Evolutionary conservation across 2,888 invertebrate genomes (phyloP).

Genomic region (Zeuzera pyrina): DNA sequence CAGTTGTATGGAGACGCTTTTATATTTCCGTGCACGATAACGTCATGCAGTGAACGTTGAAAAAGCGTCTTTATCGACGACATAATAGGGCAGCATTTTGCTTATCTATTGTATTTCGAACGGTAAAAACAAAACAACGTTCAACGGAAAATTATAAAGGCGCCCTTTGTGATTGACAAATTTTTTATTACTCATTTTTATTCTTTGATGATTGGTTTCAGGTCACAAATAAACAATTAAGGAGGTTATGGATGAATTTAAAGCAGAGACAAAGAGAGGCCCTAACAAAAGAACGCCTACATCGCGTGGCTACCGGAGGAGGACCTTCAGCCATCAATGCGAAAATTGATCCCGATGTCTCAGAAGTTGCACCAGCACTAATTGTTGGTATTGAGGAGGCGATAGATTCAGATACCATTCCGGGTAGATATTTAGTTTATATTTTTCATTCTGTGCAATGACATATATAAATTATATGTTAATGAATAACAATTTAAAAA

Average conservation of each 20-base stretch:
- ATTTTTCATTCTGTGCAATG: neutral
- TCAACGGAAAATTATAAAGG: too few relatives aligned
- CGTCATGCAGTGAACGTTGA: too few relatives aligned
- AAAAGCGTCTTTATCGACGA: too few relatives aligned
- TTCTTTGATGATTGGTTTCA: too few relatives aligned
- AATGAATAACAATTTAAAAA: too few relatives aligned
- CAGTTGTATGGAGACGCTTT: too few relatives aligned
- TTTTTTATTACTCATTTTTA: too few relatives aligned
- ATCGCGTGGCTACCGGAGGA: constrained; percentile 3
- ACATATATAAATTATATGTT: neutral
- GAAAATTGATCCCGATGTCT: constrained; percentile 2
- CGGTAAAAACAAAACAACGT: too few relatives aligned
- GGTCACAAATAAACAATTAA: constrained; percentile 7
- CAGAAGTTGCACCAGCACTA: constrained; percentile 4
- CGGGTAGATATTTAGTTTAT: constrained; percentile 1
- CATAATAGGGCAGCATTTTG: too few relatives aligned
- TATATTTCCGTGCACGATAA: too few relatives aligned
- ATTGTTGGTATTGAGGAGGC: constrained; percentile 2
- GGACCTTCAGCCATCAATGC: constrained; percentile 1
- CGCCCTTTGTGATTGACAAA: too few relatives aligned
- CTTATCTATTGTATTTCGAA: too few relatives aligned
- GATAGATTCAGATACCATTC: constrained; percentile 3
- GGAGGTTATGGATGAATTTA: constrained; percentile 3
- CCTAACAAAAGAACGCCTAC: constrained; percentile 3
- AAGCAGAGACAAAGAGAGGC: constrained; percentile 5